Percentiles rank a stretch among this genome's conserved stretches.
Evolutionary conservation across 2,113 vertebrate species (phyloP).

Genomic region (Grammatotria lemairii): DNA sequence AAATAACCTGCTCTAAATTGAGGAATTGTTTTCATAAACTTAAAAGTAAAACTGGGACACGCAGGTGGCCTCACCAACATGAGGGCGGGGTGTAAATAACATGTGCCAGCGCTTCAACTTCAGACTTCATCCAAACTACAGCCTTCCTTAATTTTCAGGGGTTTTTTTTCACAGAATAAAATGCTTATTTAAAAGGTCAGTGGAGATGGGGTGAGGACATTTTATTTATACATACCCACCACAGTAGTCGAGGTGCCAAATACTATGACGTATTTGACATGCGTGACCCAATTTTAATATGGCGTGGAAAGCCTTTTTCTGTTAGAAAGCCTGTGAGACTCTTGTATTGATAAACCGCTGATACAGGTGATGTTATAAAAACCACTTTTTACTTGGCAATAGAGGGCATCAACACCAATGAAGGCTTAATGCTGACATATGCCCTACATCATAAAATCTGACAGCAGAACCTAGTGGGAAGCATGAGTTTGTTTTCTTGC

Average conservation of each 20-base stretch:
- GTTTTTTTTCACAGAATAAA: not conserved
- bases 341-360: conserved; percentile 13
- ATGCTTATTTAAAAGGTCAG: conserved; percentile 17
- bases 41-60: conserved; percentile 28
- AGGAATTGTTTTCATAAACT: conserved; percentile 15
- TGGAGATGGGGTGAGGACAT: not conserved
- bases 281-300: conserved; percentile 26
- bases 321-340: not conserved
- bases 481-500: conserved; percentile 13
- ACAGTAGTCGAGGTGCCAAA: conserved; percentile 22
- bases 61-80: conserved; percentile 3
- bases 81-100: not conserved
- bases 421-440: conserved; percentile 40
- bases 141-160: not conserved
- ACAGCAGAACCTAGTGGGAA: conserved; percentile 13
- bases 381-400: conserved; percentile 7
- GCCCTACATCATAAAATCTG: conserved; percentile 28
- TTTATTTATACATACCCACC: not conserved
- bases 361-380: conserved; percentile 39
- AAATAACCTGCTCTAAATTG: not conserved
- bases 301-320: not conserved
- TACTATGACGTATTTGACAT: conserved; percentile 25
- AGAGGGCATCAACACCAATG: conserved; percentile 1
- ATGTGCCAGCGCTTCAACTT: not conserved
- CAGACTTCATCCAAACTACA: not conserved